Percentiles rank a stretch among this genome's conserved stretches.
phyloP scores from a whole-genome alignment of 2,797 vertebrate species.

The Gymnoscopelus braueri region DNA sequence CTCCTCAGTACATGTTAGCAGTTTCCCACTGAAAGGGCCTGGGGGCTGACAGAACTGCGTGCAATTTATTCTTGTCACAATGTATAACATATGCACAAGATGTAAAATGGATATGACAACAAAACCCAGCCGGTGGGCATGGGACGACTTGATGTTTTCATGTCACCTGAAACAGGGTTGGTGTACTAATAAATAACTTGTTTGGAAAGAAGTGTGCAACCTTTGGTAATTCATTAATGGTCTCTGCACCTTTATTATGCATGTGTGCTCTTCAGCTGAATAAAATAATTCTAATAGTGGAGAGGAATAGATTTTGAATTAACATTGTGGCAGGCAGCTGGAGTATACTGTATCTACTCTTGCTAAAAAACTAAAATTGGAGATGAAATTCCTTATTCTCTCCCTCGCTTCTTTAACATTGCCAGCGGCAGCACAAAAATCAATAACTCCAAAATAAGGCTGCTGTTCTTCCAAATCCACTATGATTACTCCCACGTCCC shows the following conservation, averaged over 20 bases:
- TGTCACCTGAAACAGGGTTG: too few relatives aligned
- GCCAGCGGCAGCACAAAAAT: slow-evolving; percentile 56
- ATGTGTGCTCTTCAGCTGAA: background rate
- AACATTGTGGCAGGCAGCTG: slow-evolving; percentile 42
- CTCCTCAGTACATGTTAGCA: slow-evolving; percentile 20
- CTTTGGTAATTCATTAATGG: too few relatives aligned
- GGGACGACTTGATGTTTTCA: slow-evolving; percentile 14
- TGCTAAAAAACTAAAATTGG: slow-evolving; percentile 16
- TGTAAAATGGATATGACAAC: slow-evolving; percentile 76
- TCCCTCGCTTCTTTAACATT: slow-evolving; percentile 55
- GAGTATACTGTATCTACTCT: slow-evolving; percentile 47
- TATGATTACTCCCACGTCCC: slow-evolving; percentile 60
- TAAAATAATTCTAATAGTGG: slow-evolving; percentile 53
- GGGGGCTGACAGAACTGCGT: slow-evolving; percentile 65
- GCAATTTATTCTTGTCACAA: slow-evolving; percentile 75
- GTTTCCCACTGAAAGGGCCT: slow-evolving; percentile 58
- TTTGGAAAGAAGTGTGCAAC: too few relatives aligned
- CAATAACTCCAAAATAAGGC: slow-evolving; percentile 69
- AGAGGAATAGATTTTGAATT: slow-evolving; percentile 40
- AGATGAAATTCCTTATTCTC: slow-evolving; percentile 50
- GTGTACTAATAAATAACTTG: too few relatives aligned
- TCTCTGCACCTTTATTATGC: too few relatives aligned
- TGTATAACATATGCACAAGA: slow-evolving; percentile 67
- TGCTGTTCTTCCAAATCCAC: slow-evolving; percentile 60
- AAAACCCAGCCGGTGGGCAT: slow-evolving; percentile 62